These are phyloP conservation scores for Sitophilus oryzae DNA, from an alignment of 1,140 invertebrate genomes.

Conservation along the genomic window DNA sequence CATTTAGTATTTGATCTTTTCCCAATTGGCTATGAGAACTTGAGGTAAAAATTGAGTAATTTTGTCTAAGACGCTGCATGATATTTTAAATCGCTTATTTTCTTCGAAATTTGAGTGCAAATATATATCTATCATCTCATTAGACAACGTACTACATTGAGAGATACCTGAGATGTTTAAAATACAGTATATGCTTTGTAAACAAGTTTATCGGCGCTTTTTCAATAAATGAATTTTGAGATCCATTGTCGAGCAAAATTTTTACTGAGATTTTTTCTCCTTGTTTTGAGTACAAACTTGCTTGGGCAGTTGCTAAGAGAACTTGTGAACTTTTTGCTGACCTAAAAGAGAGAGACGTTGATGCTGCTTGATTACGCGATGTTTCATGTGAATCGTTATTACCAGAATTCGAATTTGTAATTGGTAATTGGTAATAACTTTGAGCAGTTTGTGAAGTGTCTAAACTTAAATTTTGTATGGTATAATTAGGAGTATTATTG, in stretches of 20 bases:
- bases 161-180: neutral
- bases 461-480: no score
- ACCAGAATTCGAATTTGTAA: no score
- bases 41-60: neutral
- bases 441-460: no score
- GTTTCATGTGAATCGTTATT: no score
- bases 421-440: no score
- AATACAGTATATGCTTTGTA: neutral
- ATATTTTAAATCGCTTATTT: neutral
- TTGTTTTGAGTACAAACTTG: neutral
- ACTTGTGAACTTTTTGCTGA: neutral
- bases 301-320: neutral
- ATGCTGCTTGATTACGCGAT: no score
- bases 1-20: neutral
- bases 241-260: neutral
- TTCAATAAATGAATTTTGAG: conserved; percentile 2
- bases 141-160: neutral
- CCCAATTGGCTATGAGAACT: neutral
- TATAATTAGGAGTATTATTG: no score
- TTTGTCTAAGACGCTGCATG: neutral
- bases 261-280: neutral
- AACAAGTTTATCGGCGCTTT: neutral
- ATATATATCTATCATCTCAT: neutral
- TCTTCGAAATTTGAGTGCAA: neutral
- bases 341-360: no score